Percentiles rank a stretch among this genome's conserved stretches.
phyloP scores from a whole-genome alignment of 2,797 vertebrate species.

The Rachycentron canadum region DNA sequence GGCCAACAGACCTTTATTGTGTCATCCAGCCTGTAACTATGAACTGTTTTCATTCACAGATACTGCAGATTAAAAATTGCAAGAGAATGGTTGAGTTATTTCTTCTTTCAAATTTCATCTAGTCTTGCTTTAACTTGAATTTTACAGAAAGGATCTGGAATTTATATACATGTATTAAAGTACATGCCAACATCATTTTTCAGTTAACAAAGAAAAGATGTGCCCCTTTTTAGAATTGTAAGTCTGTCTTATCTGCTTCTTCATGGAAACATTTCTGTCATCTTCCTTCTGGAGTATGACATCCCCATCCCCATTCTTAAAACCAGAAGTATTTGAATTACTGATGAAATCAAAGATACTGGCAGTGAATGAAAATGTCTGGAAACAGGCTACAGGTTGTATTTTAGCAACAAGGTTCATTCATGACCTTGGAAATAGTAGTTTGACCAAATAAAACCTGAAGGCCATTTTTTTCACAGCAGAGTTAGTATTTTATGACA shows the following conservation, averaged over 20 bases:
- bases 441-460: not conserved
- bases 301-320: not conserved
- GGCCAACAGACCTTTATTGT: not conserved
- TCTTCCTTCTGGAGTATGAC: not conserved
- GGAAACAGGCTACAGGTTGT: not conserved
- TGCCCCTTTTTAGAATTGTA: not conserved
- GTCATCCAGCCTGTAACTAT: not conserved
- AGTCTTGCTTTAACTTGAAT: not conserved
- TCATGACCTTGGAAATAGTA: not conserved
- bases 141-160: not conserved
- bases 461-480: slow-evolving; percentile 8
- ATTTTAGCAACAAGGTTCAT: not conserved
- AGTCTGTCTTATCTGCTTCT: not conserved
- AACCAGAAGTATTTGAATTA: not conserved
- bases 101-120: not conserved
- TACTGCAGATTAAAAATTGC: not conserved
- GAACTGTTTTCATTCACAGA: not conserved
- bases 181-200: not conserved
- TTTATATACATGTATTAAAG: not conserved
- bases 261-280: slow-evolving; percentile 1
- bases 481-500: not conserved
- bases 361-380: not conserved
- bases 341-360: slow-evolving; percentile 4
- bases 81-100: not conserved
- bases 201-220: not conserved